Evolutionary conservation across 2,888 invertebrate species (phyloP), one percentile per base, ranked within the genome.

Genomic region (Athalia circularis): DNA sequence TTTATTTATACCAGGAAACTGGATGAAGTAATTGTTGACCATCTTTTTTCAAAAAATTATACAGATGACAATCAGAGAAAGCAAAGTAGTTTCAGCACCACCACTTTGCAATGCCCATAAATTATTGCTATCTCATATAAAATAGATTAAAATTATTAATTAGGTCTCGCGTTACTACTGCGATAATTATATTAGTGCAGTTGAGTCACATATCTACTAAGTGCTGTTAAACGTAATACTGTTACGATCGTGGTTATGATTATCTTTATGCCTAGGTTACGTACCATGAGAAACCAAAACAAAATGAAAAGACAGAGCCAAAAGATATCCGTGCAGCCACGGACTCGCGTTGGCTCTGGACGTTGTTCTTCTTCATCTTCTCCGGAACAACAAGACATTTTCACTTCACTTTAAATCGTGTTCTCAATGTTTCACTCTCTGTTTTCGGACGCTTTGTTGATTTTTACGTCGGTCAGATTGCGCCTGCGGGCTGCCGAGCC

Each of bases 221-320:
- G n/a, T 50, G 67, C 50, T 43, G 75, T 65, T 61, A 13, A 65
- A 79, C 88, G 62, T 81, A 81, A 77, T 82, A 82, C 79, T 75
- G 75, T 67, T 82, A 54, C 29, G 57, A 78, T 48, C 61, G 9
- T 54, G 62, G 50, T 61, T 29, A 8, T 59, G 62, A 54, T 62
- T 48, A 54, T 29, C 47, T 79, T 54, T 65, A 45, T 13, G 52
- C 45, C 15, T 43, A 81, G 74, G 76, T 80, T 84, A 87, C 91
- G 91, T 92, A 97, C 97, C 96, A 97, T 94, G 83, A 96, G 91
- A 88, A 95, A 94, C 95, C 96, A 96, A 91, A 97, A 96, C 77
- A 94, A 88, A 83, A 96, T 92, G 88, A 95, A 97, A 86, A 96
- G 91, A 87, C 94, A 92, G 62, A 97, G 92, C 96, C 96, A 97